Base-by-base conservation (phyloP, 2,797 vertebrate species). In the Oceanodroma leucorhoa region DNA sequence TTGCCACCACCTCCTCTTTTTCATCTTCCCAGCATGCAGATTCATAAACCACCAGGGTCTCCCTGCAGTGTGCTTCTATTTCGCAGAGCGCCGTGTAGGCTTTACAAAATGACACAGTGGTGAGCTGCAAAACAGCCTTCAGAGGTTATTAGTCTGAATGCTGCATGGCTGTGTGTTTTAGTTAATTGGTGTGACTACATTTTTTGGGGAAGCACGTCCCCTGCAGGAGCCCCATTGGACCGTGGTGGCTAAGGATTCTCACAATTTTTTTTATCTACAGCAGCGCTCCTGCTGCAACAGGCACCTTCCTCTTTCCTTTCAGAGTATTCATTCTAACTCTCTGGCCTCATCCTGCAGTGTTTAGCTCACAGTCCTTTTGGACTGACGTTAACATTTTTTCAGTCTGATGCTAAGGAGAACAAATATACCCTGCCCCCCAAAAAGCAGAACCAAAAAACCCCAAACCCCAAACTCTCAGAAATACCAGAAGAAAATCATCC, bases 121-220 rank as follows among this genome's bases (percentile, higher is more conserved):
- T 81, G 36, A 90, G 24, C 14, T 75, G n/a, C 19, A 73, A 77
- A 90, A 51, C 6, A 70, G 4, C 32, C 45, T 86, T 48, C 30
- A 41, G 60, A 66, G 34, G 32, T 40, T 54, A 46, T 29, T 65
- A 88, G 9, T 53, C 30, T 54, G 21, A 50, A 27, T 61, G 41
- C 2, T 5, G 0, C 11, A 23, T 16, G 23, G 11, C 4, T 64
- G 20, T 48, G 29, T 67, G 17, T 45, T 83, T 78, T 67, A 66
- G 43, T 32, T 77, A 65, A 46, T 43, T 36, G n/a, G 6, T 48
- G 34, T 38, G 30, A 62, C 13, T 32, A 21, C 7, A 40, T 27
- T 51, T 77, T 9, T 21, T 1, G 1, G 9, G 14, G 19, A 75
- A n/a, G 9, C 6, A 6, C 0, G 1, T 18, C 5, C 6, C 11